phyloP scores from a whole-genome alignment of 2,113 vertebrate genomes.

The Indicator indicator region DNA sequence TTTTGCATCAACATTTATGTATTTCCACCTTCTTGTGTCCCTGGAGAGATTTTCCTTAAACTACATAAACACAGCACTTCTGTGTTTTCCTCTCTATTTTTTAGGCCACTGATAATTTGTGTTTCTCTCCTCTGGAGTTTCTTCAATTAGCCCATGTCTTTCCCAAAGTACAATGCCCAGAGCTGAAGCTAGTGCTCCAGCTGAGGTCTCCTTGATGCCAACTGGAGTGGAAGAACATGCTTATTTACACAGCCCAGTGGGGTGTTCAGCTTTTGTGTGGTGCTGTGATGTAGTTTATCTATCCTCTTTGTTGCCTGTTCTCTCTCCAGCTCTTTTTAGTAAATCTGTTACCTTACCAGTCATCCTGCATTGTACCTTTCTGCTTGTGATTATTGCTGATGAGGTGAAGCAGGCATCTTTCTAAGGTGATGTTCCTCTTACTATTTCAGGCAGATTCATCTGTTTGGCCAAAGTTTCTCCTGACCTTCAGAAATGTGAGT shows the following conservation, averaged over 20 bases:
- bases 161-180: slow-evolving; percentile 57
- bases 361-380: not conserved
- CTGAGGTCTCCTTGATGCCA: slow-evolving; percentile 63
- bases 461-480: not conserved
- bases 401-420: not conserved
- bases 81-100: not conserved
- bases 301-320: not conserved
- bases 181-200: slow-evolving; percentile 60
- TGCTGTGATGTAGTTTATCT: not conserved
- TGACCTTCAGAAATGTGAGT: not conserved
- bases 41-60: not conserved
- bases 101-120: slow-evolving; percentile 58
- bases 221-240: slow-evolving; percentile 55
- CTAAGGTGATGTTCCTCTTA: not conserved
- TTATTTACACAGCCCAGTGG: slow-evolving; percentile 9
- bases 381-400: not conserved
- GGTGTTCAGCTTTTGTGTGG: not conserved
- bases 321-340: not conserved
- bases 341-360: not conserved
- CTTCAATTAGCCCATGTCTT: slow-evolving; percentile 55
- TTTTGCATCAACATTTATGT: not conserved
- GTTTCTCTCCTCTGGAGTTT: slow-evolving; percentile 31
- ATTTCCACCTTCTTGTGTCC: not conserved
- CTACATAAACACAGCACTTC: not conserved
- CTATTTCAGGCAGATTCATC: not conserved